These are phyloP conservation scores for Margarornis squamiger DNA, from an alignment of 2,797 vertebrate genomes.

Conservation along the genomic window DNA sequence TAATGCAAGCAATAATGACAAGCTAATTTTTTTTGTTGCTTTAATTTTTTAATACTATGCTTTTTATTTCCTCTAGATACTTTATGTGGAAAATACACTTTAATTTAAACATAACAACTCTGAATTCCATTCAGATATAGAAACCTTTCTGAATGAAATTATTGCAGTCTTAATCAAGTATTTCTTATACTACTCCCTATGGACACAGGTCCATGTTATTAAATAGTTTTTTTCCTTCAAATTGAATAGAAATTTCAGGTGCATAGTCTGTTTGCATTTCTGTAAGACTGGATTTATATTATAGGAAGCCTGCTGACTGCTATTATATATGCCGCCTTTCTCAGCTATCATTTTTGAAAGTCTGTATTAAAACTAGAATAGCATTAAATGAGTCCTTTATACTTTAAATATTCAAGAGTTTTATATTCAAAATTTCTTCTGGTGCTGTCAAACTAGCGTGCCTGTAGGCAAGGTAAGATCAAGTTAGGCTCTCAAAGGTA, in stretches of 20 bases:
- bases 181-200: background rate
- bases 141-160: constrained; percentile 13
- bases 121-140: background rate
- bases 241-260: constrained; percentile 52
- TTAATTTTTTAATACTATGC: background rate
- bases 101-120: background rate
- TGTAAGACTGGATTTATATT: constrained; percentile 52
- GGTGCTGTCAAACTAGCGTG: constrained; percentile 74
- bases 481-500: constrained; percentile 79
- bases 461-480: constrained; percentile 80
- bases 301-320: constrained; percentile 47
- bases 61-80: background rate
- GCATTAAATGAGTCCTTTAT: constrained; percentile 76
- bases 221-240: constrained; percentile 37
- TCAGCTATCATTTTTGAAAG: constrained; percentile 46
- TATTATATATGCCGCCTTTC: constrained; percentile 44
- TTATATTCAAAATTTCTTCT: constrained; percentile 79
- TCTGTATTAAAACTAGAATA: constrained; percentile 72
- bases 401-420: constrained; percentile 80
- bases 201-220: background rate
- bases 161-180: background rate
- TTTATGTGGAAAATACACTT: background rate
- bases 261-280: constrained; percentile 60
- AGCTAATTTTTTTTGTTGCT: background rate
- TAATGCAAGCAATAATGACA: background rate